Base-by-base conservation (phyloP, 2,888 invertebrate genomes). In the Agrochola litura region DNA sequence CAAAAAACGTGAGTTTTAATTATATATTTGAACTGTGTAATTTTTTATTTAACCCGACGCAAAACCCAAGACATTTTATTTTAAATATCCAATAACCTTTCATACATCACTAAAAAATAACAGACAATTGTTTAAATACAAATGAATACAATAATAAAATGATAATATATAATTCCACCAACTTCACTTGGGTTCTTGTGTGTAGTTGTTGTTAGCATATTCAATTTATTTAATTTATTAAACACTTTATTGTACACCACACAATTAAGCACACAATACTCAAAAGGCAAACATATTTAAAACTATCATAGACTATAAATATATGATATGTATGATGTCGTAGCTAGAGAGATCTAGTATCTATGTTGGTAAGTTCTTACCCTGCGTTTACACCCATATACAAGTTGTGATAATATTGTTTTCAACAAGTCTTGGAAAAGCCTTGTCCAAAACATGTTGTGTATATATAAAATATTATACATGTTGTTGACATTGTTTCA, bases 1-100 rank as follows among this genome's bases (percentile, higher is more conserved):
- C 97, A 97, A 88, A 98, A 97, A 95, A 93, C 94, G 98, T 97
- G 94, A 89, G 85, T 54, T 56, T 49, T 22, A 5, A 10, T 9
- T 30, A 49, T 41, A 0, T 1, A 6, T 37, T 58, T 37, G 8
- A 9, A 25, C 9, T 30, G 3, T 43, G n/a, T 67, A 30, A 14
- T 43, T 54, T 64, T 41, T 63, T 61, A 19, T 25, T 30, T 12
- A 30, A n/a, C 19, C 2, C 6, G 19, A 37, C 6, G 16, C 9
- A 14, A n/a, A 19, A 52, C n/a, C 12, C 10, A n/a, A 52, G 6
- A 52, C 16, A 52, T 22, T 49, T 22, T 16, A 22, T 30, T 22
- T 22, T 8, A 67, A 49, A 30, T 16, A 25, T 25, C 10, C 12
- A 41, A 41, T 43, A 19, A 49, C 43, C 22, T 25, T 25, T 6